phyloP scores from a whole-genome alignment of 2,888 invertebrate species.

The Mycalesis mineus region DNA sequence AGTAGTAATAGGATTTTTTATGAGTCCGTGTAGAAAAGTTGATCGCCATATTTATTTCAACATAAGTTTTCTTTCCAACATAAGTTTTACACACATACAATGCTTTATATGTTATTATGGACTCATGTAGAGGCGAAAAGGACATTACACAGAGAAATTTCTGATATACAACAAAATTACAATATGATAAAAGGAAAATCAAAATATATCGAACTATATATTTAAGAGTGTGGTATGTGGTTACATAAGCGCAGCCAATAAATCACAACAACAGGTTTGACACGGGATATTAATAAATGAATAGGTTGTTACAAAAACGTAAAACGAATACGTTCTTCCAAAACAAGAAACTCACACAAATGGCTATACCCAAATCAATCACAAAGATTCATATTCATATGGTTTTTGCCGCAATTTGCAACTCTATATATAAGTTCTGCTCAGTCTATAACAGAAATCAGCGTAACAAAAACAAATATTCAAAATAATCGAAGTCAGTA shows the following conservation, averaged over 20 bases:
- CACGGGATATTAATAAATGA: not conserved
- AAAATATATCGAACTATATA: no score
- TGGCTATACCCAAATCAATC: constrained; percentile 1
- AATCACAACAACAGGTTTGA: not conserved
- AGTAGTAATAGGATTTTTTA: no score
- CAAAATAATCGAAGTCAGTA: constrained; percentile 9
- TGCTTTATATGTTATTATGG: no score
- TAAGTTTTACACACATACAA: no score
- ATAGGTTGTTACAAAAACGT: not conserved
- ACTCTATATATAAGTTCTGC: not conserved
- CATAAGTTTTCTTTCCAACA: no score
- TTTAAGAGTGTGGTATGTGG: no score
- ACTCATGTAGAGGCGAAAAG: no score
- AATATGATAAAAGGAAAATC: no score
- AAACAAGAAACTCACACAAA: not conserved
- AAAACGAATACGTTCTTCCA: not conserved
- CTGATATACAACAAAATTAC: no score
- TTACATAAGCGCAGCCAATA: not conserved
- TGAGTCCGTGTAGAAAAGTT: no score
- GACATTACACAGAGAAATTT: no score
- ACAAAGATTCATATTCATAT: constrained; percentile 7
- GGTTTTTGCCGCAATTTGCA: not conserved
- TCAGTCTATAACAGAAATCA: not conserved
- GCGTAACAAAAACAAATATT: constrained; percentile 2
- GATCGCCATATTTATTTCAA: no score